Percentiles rank a stretch among this genome's conserved stretches.
These are phyloP conservation scores for Tetraneura akinire DNA, from an alignment of 1,140 invertebrate genomes.

Conservation along the genomic window DNA sequence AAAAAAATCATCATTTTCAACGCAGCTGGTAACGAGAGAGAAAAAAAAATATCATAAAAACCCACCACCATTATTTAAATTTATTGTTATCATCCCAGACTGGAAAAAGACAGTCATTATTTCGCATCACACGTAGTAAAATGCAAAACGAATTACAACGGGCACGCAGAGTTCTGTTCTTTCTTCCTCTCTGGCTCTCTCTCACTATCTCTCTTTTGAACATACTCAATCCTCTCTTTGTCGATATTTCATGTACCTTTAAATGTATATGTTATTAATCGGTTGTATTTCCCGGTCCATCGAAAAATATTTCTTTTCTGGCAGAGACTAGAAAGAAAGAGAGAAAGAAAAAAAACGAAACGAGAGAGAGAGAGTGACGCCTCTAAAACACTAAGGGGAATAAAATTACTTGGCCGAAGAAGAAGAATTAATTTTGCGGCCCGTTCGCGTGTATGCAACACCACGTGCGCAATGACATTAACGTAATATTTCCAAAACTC, in stretches of 20 bases:
- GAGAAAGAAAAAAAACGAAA: too few species aligned
- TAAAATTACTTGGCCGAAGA: too few species aligned
- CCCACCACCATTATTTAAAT: constrained; percentile 47
- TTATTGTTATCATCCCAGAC: constrained; percentile 40
- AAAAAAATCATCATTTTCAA: constrained; percentile 37
- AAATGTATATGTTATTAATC: constrained; percentile 30
- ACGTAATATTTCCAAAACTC: too few species aligned
- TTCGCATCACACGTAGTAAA: constrained; percentile 50
- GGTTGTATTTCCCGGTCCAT: background rate
- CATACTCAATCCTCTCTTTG: background rate
- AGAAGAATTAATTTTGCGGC: too few species aligned
- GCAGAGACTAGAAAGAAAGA: too few species aligned
- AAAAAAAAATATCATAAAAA: constrained; percentile 36
- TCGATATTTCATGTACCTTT: constrained; percentile 11
- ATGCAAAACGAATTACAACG: constrained; percentile 47
- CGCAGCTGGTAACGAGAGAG: constrained; percentile 39
- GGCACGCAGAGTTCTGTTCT: too few species aligned
- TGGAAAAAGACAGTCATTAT: constrained; percentile 49
- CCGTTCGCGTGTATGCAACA: too few species aligned
- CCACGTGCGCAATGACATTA: too few species aligned
- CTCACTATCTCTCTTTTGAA: background rate
- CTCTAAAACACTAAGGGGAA: too few species aligned
- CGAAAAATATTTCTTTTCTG: too few species aligned
- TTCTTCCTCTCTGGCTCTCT: background rate
- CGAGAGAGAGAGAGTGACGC: too few species aligned